These are phyloP conservation scores for Papilio elwesi DNA, from an alignment of 2,888 invertebrate genomes.

Conservation along the genomic window DNA sequence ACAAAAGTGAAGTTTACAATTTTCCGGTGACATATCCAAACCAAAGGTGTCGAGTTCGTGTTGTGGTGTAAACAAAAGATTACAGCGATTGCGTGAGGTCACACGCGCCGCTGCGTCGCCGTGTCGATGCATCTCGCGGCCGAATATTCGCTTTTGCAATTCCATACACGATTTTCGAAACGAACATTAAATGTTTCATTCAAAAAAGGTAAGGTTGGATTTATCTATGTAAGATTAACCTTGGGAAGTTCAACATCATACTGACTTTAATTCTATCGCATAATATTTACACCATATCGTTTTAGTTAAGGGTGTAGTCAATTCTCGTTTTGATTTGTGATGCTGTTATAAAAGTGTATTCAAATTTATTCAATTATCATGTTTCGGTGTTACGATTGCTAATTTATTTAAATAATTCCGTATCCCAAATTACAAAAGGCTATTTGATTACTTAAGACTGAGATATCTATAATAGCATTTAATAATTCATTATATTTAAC, in stretches of 20 bases:
- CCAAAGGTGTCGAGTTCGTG: background rate
- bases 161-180: slow-evolving; percentile 44
- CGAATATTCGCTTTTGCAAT: slow-evolving; percentile 60
- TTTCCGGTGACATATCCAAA: background rate
- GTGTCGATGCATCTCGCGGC: slow-evolving; percentile 54
- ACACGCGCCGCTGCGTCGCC: slow-evolving; percentile 50
- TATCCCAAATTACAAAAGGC: slow-evolving; percentile 11
- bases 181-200: too few species aligned
- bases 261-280: slow-evolving; percentile 1
- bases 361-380: slow-evolving; percentile 34
- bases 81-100: slow-evolving; percentile 43
- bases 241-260: too few species aligned
- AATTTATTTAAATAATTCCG: slow-evolving; percentile 36
- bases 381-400: slow-evolving; percentile 38
- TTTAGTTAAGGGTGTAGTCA: background rate
- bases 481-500: slow-evolving; percentile 30
- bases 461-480: background rate
- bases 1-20: background rate
- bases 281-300: background rate
- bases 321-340: slow-evolving; percentile 23
- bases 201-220: too few species aligned
- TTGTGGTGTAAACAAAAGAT: slow-evolving; percentile 28
- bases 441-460: slow-evolving; percentile 21
- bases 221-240: too few species aligned
- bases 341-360: slow-evolving; percentile 14